Evolutionary conservation across 1,140 invertebrate species (phyloP).

Genomic region (Eubasilissa regina): DNA sequence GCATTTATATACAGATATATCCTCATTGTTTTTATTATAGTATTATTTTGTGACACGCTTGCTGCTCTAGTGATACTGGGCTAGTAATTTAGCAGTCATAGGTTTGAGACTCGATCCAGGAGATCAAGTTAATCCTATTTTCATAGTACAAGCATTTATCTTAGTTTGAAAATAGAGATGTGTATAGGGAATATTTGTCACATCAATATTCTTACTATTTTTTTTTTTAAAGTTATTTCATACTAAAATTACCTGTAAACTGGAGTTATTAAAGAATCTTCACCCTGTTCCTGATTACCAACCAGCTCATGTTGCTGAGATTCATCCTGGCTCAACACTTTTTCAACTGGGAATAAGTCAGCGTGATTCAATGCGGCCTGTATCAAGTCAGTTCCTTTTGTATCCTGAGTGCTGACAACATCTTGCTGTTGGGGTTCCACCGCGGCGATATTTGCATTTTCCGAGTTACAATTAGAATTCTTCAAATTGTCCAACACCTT

Average conservation of each 20-base stretch:
- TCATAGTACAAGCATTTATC: too few species aligned
- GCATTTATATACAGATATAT: too few species aligned
- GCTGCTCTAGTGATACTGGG: too few species aligned
- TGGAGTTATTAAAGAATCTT: neutral
- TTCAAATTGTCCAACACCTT: neutral
- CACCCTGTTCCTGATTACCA: neutral
- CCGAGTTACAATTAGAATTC: neutral
- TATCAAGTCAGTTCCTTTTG: neutral
- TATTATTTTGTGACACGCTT: too few species aligned
- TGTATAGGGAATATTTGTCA: too few species aligned
- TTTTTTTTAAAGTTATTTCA: too few species aligned
- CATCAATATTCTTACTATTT: too few species aligned
- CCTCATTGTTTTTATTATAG: too few species aligned
- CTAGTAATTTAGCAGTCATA: too few species aligned
- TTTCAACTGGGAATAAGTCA: constrained; percentile 6
- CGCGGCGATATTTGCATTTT: neutral
- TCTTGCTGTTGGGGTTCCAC: neutral
- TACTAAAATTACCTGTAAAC: neutral
- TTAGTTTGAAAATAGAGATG: too few species aligned
- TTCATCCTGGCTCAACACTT: neutral
- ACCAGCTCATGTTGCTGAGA: neutral
- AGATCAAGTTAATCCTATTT: too few species aligned
- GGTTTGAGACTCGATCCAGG: too few species aligned
- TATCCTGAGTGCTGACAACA: neutral
- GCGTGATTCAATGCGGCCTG: constrained; percentile 21